Conservation (phyloP, 2,888 invertebrate species). For the Temnothorax rugatulus region DNA sequence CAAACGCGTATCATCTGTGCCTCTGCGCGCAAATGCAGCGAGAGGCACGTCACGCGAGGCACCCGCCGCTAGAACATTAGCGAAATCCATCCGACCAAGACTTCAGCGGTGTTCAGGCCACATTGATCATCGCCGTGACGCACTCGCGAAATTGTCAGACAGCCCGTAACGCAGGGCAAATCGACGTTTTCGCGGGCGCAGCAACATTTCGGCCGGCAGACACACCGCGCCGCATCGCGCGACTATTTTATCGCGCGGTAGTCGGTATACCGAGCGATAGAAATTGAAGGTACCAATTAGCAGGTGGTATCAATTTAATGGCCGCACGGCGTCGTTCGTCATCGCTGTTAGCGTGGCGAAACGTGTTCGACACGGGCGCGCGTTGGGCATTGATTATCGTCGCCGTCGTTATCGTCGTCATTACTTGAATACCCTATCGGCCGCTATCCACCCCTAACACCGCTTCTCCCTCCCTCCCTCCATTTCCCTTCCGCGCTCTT, state of each 20-base stretch:
- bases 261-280: slow-evolving; percentile 59
- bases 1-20: not conserved
- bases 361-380: slow-evolving; percentile 61
- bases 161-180: slow-evolving; percentile 28
- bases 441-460: slow-evolving; percentile 1
- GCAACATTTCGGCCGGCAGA: slow-evolving; percentile 22
- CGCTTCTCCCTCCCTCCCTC: not conserved
- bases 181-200: slow-evolving; percentile 37
- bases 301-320: slow-evolving; percentile 75
- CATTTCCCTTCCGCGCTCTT: slow-evolving; percentile 19
- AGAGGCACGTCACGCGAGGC: not conserved
- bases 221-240: not conserved
- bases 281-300: slow-evolving; percentile 75
- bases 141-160: slow-evolving; percentile 52
- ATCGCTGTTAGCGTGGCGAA: slow-evolving; percentile 65
- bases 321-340: slow-evolving; percentile 68
- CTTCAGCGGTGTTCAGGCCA: slow-evolving; percentile 16
- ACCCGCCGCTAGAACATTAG: slow-evolving; percentile 14
- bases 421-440: slow-evolving; percentile 74
- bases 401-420: slow-evolving; percentile 74
- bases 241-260: slow-evolving; percentile 66
- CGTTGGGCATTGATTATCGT: slow-evolving; percentile 73
- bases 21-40: slow-evolving; percentile 2
- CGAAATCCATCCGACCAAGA: slow-evolving; percentile 45
- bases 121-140: slow-evolving; percentile 44